These are phyloP conservation scores for Agrilus biguttatus DNA, from an alignment of 2,888 invertebrate genomes.

Conservation along the genomic window DNA sequence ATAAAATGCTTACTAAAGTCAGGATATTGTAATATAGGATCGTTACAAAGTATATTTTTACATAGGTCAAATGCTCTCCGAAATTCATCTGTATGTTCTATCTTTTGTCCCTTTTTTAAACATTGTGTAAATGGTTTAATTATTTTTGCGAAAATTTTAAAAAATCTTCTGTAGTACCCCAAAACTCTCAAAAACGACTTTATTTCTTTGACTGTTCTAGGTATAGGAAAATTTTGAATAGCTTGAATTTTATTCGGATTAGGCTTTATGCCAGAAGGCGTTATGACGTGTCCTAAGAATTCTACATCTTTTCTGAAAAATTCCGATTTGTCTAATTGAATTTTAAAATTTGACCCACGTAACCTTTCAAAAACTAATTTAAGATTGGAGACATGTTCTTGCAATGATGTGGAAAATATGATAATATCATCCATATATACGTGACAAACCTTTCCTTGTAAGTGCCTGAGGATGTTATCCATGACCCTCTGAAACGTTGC, in stretches of 20 bases:
- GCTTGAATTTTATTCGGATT: no score
- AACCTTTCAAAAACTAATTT: slow-evolving; percentile 12
- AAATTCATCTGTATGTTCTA: neutral
- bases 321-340: no score
- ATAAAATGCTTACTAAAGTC: slow-evolving; percentile 10
- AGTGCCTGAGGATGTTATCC: slow-evolving; percentile 15
- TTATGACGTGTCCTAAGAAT: no score
- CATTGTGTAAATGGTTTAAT: slow-evolving; percentile 7
- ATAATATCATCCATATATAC: slow-evolving; percentile 17
- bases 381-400: slow-evolving; percentile 14
- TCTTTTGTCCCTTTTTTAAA: slow-evolving; percentile 6
- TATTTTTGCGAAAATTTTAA: slow-evolving; percentile 6
- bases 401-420: slow-evolving; percentile 12
- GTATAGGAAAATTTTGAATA: no score
- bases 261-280: no score
- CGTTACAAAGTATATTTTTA: slow-evolving; percentile 6
- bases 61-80: slow-evolving; percentile 1
- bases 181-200: no score
- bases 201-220: no score
- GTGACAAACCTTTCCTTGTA: slow-evolving; percentile 13
- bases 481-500: slow-evolving; percentile 21
- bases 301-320: no score
- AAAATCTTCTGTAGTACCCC: no score
- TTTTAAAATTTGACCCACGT: slow-evolving; percentile 4
- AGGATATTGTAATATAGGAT: slow-evolving; percentile 11